Conservation (phyloP, 2,888 invertebrate species). For the Petrophora chlorosata region DNA sequence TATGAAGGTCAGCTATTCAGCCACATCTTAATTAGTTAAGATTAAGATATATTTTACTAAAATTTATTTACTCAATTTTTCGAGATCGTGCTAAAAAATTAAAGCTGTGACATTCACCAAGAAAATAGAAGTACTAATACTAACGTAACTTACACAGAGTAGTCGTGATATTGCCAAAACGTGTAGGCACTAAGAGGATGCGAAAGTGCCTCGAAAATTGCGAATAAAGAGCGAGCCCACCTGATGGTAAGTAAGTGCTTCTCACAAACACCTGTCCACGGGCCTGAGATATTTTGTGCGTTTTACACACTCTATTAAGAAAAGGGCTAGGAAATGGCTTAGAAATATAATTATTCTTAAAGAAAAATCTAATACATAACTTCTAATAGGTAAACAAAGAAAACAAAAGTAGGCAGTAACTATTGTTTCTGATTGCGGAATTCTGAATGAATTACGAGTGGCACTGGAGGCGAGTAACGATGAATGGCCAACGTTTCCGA, state of each 20-base stretch:
- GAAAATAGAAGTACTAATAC: too few relatives aligned
- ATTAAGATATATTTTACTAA: too few relatives aligned
- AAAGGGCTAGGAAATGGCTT: not conserved
- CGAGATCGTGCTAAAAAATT: too few relatives aligned
- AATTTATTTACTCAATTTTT: too few relatives aligned
- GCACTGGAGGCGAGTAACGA: not conserved
- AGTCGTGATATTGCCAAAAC: not conserved
- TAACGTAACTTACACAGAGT: not conserved
- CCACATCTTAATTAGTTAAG: too few relatives aligned
- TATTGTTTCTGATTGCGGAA: not conserved
- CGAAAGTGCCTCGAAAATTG: not conserved
- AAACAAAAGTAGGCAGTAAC: not conserved
- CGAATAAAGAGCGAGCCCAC: slow-evolving; percentile 4
- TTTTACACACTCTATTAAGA: slow-evolving; percentile 4
- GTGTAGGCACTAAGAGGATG: not conserved
- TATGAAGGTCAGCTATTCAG: too few relatives aligned
- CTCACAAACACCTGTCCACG: slow-evolving; percentile 14
- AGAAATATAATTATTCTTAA: not conserved
- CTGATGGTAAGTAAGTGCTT: slow-evolving; percentile 1
- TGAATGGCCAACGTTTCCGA: slow-evolving; percentile 6
- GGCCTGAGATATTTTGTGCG: slow-evolving; percentile 2
- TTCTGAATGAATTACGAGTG: not conserved
- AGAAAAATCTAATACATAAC: not conserved
- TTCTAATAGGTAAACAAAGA: not conserved
- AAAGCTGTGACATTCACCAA: too few relatives aligned